Base-by-base conservation (phyloP, 2,113 vertebrate genomes). In the Heterotilapia buettikoferi region DNA sequence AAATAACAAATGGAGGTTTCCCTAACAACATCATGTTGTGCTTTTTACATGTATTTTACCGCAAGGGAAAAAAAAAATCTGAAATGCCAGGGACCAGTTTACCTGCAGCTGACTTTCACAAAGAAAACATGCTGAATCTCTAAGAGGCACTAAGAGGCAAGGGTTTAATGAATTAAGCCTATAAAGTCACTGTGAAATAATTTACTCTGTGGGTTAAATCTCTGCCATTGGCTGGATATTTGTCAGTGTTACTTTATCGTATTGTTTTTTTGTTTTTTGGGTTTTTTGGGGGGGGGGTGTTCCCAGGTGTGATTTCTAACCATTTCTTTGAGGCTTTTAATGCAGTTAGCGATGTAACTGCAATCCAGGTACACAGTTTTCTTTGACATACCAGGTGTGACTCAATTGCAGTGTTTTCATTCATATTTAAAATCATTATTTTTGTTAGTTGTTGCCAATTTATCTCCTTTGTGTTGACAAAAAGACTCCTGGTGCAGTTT, bases 351-450 rank as follows among this genome's bases (percentile, higher is more conserved):
- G n/a, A 76, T 59, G 53, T 6, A 82, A 73, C 79, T 84, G 66
- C 14, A 26, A 57, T 57, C 59, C 8, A 80, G 71, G 80, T 82
- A 53, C 83, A 78, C 45, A 82, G 54, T 81, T 87, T 78, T 80
- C 80, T 90, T 86, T 78, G 56, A 92, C 92, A 89, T 53, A 89
- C 29, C 91, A 93, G 92, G 85, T 92, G 92, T 87, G 84, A 86
- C 66, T 90, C 21, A 61, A 63, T 86, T 84, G 87, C 31, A 45
- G 57, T 59, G 10, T 88, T 88, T 84, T 78, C 12, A 90, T 88
- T 84, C 57, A 61, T 53, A 31, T 63, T 71, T 80, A 59, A 29
- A 91, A 83, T 43, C 59, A 88, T 85, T 85, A 36, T 82, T 86
- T 82, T 43, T 33, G 40, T 84, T 52, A 84, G 84, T 85, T 88